Percentiles rank a stretch among this genome's conserved stretches.
These are phyloP conservation scores for Ariopsis seemanni DNA, from an alignment of 2,113 vertebrate species.

Conservation along the genomic window DNA sequence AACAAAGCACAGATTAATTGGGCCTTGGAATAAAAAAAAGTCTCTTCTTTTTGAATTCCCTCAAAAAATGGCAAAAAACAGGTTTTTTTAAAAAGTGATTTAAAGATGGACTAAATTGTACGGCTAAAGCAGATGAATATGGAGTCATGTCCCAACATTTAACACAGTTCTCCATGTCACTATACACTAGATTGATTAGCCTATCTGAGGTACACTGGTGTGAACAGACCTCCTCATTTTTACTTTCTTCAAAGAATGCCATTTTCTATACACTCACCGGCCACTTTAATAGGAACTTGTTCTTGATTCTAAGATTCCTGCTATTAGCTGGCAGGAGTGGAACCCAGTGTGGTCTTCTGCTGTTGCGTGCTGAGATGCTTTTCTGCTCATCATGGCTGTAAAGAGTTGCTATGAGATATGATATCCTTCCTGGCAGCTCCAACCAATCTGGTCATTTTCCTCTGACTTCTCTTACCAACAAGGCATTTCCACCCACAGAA, in stretches of 20 bases:
- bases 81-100: conserved; percentile 3
- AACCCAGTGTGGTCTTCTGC: too few species aligned
- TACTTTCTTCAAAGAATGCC: not conserved
- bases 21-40: not conserved
- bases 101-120: not conserved
- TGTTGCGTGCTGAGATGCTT: too few species aligned
- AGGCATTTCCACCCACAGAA: too few species aligned
- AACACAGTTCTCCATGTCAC: conserved; percentile 19
- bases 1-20: not conserved
- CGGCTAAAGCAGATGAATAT: conserved; percentile 23
- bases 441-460: too few species aligned
- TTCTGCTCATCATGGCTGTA: too few species aligned
- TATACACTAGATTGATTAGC: conserved; percentile 45
- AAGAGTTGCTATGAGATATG: too few species aligned
- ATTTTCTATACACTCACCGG: not conserved
- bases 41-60: conserved; percentile 1
- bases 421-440: too few species aligned
- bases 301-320: too few species aligned
- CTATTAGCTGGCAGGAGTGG: too few species aligned
- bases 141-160: conserved; percentile 29
- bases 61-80: not conserved
- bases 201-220: not conserved
- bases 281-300: too few species aligned
- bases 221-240: conserved; percentile 26
- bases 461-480: too few species aligned